Conservation (phyloP, 2,888 invertebrate species). For the Gymnocheta viridis region DNA sequence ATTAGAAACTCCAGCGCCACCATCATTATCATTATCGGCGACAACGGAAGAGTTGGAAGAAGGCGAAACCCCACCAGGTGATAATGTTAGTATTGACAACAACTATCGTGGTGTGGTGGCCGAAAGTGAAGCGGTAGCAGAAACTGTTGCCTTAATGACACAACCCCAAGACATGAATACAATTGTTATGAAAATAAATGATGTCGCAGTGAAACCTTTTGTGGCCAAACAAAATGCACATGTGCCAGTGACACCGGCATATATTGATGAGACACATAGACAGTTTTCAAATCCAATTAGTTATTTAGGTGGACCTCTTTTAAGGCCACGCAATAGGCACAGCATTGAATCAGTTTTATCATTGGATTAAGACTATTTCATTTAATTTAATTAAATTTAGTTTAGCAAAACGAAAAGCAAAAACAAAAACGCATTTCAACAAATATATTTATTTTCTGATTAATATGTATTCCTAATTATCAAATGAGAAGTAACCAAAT, state of each 20-base stretch:
- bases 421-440: neutral
- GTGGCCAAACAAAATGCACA: constrained; percentile 71
- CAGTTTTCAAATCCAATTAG: constrained; percentile 86
- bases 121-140: constrained; percentile 60
- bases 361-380: constrained; percentile 83
- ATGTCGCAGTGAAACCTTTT: constrained; percentile 74
- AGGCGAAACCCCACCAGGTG: constrained; percentile 22
- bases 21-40: constrained; percentile 1
- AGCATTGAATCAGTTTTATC: constrained; percentile 88
- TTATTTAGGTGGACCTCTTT: constrained; percentile 86
- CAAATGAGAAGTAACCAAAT: neutral
- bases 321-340: constrained; percentile 83
- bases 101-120: constrained; percentile 38
- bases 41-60: neutral
- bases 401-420: neutral
- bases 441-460: constrained; percentile 5
- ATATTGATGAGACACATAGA: constrained; percentile 83
- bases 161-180: constrained; percentile 31
- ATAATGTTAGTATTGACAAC: constrained; percentile 5
- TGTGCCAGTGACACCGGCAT: constrained; percentile 82
- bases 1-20: constrained; percentile 26
- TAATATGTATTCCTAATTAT: neutral
- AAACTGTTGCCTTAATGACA: constrained; percentile 11
- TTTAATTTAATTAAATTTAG: neutral
- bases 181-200: constrained; percentile 69